Conservation (phyloP, 1,140 invertebrate species). For the Pseudomyrmex sp. region DNA sequence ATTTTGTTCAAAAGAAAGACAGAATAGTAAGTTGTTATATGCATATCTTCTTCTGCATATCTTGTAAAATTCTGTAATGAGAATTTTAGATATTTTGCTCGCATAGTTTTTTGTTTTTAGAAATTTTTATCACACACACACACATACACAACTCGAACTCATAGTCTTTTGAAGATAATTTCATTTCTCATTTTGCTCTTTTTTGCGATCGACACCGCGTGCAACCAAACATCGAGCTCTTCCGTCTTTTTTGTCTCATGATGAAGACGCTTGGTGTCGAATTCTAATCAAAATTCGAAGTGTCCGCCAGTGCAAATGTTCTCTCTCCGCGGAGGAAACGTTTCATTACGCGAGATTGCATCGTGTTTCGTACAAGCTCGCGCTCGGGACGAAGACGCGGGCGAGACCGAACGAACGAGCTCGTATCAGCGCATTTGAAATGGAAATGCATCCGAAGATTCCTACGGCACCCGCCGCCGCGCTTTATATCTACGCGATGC, state of each 20-base stretch:
- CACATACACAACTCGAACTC: too few species aligned
- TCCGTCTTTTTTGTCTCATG: background rate
- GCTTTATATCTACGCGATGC: constrained; percentile 41
- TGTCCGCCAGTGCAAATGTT: constrained; percentile 15
- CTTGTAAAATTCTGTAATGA: too few species aligned
- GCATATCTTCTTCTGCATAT: too few species aligned
- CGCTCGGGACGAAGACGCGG: background rate
- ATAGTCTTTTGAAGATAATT: too few species aligned
- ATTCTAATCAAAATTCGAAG: constrained; percentile 36
- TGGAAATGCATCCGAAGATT: constrained; percentile 77
- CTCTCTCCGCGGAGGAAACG: constrained; percentile 59
- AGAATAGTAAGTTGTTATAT: background rate
- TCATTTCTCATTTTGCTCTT: too few species aligned
- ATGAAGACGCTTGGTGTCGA: background rate
- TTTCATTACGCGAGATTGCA: constrained; percentile 81
- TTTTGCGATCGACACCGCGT: too few species aligned
- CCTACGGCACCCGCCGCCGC: constrained; percentile 22
- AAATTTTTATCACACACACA: too few species aligned
- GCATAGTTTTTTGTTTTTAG: too few species aligned
- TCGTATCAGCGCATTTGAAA: constrained; percentile 76
- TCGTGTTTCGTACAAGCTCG: constrained; percentile 61
- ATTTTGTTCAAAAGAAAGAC: background rate
- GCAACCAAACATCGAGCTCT: background rate
- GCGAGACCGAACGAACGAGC: constrained; percentile 43
- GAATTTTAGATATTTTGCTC: background rate